Evolutionary conservation across 2,113 vertebrate species (phyloP).

Genomic region (Dolichotis patagonum): DNA sequence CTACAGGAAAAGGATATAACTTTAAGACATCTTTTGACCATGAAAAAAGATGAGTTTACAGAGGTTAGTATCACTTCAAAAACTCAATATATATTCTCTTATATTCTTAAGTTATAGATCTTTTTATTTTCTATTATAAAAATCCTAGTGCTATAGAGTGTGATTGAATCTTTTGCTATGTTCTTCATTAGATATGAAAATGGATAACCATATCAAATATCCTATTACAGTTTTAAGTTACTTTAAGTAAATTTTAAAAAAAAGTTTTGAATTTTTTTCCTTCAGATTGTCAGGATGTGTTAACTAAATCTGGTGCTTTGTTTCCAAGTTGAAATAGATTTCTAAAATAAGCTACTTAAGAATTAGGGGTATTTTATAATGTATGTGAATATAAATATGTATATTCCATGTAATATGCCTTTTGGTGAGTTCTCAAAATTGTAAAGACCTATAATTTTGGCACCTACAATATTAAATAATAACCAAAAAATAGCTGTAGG

Average conservation of each 20-base stretch:
- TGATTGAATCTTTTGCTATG: slow-evolving; percentile 17
- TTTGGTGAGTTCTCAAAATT: slow-evolving; percentile 21
- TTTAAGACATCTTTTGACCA: slow-evolving; percentile 92
- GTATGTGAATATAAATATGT: neutral
- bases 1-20: slow-evolving; percentile 91
- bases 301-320: neutral
- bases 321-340: slow-evolving; percentile 57
- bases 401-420: neutral
- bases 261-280: neutral
- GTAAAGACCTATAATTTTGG: slow-evolving; percentile 30
- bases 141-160: neutral
- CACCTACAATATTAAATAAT: slow-evolving; percentile 31
- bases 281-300: slow-evolving; percentile 18
- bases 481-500: neutral
- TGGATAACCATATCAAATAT: neutral
- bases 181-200: slow-evolving; percentile 37
- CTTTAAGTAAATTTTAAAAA: slow-evolving; percentile 32
- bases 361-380: neutral
- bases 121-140: slow-evolving; percentile 55
- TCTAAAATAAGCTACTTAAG: slow-evolving; percentile 10
- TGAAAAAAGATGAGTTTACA: slow-evolving; percentile 92
- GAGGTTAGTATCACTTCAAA: slow-evolving; percentile 87
- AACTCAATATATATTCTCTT: slow-evolving; percentile 27
- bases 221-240: neutral
- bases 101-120: slow-evolving; percentile 14